A percentile compares a stretch with the other conserved stretches of the same genome.
Evolutionary conservation across 2,888 invertebrate genomes (phyloP).

Genomic region (Lucinisca nassula): DNA sequence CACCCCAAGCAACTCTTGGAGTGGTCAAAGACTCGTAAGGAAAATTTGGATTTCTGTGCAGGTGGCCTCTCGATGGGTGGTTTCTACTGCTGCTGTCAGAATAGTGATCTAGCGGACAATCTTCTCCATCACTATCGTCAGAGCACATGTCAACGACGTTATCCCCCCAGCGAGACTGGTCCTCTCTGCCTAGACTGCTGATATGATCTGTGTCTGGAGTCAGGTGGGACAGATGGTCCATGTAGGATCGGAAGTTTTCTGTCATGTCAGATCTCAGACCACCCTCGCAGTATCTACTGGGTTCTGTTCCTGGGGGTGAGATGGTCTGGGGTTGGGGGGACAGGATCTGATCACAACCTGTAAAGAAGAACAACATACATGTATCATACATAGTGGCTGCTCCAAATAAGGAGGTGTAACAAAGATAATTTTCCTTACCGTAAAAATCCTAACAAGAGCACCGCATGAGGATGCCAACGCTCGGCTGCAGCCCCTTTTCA

Average conservation of each 20-base stretch:
- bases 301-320: constrained; percentile 2
- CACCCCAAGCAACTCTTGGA: constrained; percentile 62
- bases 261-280: constrained; percentile 60
- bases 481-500: too few relatives aligned
- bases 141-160: constrained; percentile 68
- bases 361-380: background rate
- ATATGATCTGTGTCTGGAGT: constrained; percentile 63
- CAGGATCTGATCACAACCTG: background rate
- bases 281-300: constrained; percentile 17
- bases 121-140: constrained; percentile 68
- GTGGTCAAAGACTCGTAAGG: constrained; percentile 57
- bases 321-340: background rate
- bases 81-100: constrained; percentile 9
- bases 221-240: constrained; percentile 79
- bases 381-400: too few relatives aligned
- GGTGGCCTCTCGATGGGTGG: background rate
- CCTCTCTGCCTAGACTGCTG: constrained; percentile 27
- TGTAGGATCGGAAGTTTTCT: constrained; percentile 78
- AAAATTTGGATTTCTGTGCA: constrained; percentile 56
- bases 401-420: too few relatives aligned
- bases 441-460: too few relatives aligned
- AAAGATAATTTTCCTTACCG: too few relatives aligned
- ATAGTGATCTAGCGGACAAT: constrained; percentile 23
- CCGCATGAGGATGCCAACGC: too few relatives aligned
- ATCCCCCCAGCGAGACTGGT: constrained; percentile 40